phyloP scores from a whole-genome alignment of 1,140 invertebrate species.

The Tyrophagus putrescentiae region DNA sequence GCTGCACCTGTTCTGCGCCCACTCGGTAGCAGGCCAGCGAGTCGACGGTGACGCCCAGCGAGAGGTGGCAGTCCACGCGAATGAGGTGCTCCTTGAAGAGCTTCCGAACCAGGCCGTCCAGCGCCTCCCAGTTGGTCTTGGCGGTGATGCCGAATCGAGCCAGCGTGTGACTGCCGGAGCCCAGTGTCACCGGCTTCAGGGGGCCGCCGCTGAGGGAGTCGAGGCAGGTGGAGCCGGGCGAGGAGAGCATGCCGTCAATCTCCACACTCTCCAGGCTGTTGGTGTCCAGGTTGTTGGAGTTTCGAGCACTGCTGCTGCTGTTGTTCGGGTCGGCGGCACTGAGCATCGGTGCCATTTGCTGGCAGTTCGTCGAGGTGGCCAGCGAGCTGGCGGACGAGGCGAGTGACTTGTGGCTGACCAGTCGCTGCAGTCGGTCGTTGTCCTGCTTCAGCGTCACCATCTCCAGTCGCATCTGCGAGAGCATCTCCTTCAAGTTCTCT shows the following conservation, averaged over 20 bases:
- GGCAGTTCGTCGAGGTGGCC: not conserved
- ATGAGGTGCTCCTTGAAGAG: conserved; percentile 86
- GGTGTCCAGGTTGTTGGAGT: not conserved
- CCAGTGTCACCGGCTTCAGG: conserved; percentile 17
- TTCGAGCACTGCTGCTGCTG: not conserved
- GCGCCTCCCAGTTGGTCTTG: conserved; percentile 83
- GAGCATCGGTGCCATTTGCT: not conserved
- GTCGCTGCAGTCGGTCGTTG: conserved; percentile 76
- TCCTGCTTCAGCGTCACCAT: conserved; percentile 76
- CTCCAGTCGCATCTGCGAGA: conserved; percentile 80
- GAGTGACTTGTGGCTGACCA: conserved; percentile 63
- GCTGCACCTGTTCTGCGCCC: conserved; percentile 53
- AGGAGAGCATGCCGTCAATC: conserved; percentile 7
- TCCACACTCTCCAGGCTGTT: conserved; percentile 18
- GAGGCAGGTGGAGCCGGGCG: not conserved
- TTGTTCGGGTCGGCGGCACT: not conserved
- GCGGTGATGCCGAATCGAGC: conserved; percentile 74
- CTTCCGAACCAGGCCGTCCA: conserved; percentile 75
- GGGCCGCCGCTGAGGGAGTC: not conserved
- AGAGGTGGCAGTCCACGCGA: conserved; percentile 75
- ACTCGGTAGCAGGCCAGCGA: conserved; percentile 80
- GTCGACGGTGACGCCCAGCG: conserved; percentile 72
- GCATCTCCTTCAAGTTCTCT: conserved; percentile 85
- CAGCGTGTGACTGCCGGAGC: conserved; percentile 44
- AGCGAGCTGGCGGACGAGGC: conserved; percentile 52